Conservation (phyloP, 2,888 invertebrate species). For the Dorcus hopei region DNA sequence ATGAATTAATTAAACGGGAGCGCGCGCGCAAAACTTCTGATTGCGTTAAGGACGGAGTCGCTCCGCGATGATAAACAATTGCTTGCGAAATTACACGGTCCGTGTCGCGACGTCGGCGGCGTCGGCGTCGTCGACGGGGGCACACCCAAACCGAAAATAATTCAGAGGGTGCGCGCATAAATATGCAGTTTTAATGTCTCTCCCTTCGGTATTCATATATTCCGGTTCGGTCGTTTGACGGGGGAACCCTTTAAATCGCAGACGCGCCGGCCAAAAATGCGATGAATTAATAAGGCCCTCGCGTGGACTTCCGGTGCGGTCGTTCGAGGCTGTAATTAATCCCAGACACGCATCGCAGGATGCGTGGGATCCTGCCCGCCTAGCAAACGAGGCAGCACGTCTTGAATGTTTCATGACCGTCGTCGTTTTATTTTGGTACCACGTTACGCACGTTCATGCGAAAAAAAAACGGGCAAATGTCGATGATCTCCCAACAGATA, state of each 20-base stretch:
- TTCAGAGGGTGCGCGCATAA: background rate
- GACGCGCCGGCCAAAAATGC: background rate
- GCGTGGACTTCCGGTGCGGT: conserved; percentile 22
- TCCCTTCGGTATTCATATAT: background rate
- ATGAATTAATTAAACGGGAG: too few species aligned
- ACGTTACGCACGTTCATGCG: background rate
- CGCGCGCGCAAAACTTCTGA: too few species aligned
- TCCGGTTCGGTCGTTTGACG: background rate
- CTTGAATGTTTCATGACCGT: conserved; percentile 9
- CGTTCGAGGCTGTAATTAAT: conserved; percentile 22
- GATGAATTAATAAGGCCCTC: conserved; percentile 18
- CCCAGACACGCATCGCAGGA: conserved; percentile 20
- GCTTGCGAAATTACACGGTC: too few species aligned
- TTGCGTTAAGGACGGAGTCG: too few species aligned
- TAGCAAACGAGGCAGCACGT: conserved; percentile 6
- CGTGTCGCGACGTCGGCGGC: too few species aligned
- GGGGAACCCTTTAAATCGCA: background rate
- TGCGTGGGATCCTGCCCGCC: conserved; percentile 18
- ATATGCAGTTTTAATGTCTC: background rate
- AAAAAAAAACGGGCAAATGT: background rate
- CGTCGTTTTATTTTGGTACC: background rate
- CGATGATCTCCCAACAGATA: too few species aligned
- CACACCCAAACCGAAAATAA: background rate
- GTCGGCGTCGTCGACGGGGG: too few species aligned
- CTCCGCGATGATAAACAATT: too few species aligned